Percentiles rank a stretch among this genome's conserved stretches.
Evolutionary conservation across 2,113 vertebrate species (phyloP).

Genomic region (Semnopithecus entellus): DNA sequence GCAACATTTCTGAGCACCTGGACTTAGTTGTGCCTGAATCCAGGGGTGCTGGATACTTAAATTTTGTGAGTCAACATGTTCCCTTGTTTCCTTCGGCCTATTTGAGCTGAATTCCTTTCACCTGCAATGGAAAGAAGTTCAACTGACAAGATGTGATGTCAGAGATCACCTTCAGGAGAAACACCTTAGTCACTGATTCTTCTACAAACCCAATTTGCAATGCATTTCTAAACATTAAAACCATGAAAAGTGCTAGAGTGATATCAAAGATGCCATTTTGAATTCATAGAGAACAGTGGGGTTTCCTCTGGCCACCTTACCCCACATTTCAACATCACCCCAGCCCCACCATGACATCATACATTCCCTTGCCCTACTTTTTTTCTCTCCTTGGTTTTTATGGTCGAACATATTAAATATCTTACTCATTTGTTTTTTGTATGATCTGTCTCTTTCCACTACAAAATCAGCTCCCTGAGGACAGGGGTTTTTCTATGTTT

Average conservation of each 20-base stretch:
- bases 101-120: not conserved
- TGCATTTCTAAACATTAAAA: not conserved
- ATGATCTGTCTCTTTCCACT: not conserved
- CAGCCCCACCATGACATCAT: not conserved
- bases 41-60: not conserved
- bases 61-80: not conserved
- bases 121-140: not conserved
- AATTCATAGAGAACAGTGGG: not conserved
- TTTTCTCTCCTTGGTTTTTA: not conserved
- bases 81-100: not conserved
- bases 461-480: not conserved
- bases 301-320: not conserved
- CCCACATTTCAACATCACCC: not conserved
- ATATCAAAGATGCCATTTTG: not conserved
- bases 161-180: not conserved
- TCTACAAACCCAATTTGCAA: not conserved
- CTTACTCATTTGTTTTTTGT: not conserved
- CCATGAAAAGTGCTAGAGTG: not conserved
- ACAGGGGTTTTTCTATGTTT: not conserved
- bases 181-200: no score
- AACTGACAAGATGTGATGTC: not conserved
- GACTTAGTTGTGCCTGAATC: not conserved
- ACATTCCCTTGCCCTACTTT: not conserved
- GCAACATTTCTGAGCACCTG: not conserved
- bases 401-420: not conserved